Evolutionary conservation across 2,797 vertebrate species (phyloP).

Genomic region (Sardinella longiceps): DNA sequence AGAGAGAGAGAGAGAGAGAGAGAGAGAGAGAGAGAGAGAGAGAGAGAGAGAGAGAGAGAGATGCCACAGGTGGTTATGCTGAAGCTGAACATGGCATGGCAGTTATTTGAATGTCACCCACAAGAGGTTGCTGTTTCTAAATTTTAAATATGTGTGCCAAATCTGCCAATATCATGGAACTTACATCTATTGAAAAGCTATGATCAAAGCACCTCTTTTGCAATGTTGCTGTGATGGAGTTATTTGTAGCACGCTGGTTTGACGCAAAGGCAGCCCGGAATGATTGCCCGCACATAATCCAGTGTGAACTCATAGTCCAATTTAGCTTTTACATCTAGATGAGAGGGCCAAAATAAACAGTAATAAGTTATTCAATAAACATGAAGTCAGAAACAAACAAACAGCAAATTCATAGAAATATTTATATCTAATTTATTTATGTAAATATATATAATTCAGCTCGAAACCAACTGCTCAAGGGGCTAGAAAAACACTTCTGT

Average conservation of each 20-base stretch:
- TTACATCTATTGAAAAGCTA: background rate
- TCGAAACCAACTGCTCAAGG: too few relatives aligned
- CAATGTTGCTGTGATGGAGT: background rate
- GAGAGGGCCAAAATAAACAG: background rate
- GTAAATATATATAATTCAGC: too few relatives aligned
- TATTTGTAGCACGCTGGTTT: background rate
- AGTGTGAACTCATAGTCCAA: background rate
- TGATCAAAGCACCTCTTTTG: background rate
- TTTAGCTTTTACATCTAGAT: background rate
- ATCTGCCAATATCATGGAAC: too few relatives aligned
- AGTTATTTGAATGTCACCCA: background rate
- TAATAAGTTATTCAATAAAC: too few relatives aligned
- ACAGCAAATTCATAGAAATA: too few relatives aligned
- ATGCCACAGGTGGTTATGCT: background rate
- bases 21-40: background rate
- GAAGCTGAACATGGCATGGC: background rate
- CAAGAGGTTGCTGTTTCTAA: background rate
- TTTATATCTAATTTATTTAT: too few relatives aligned
- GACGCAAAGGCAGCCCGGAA: background rate
- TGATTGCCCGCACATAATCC: background rate
- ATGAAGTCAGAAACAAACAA: background rate
- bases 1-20: slow-evolving; percentile 16
- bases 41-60: background rate
- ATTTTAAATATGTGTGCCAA: too few relatives aligned
- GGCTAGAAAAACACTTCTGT: too few relatives aligned